Conservation (phyloP, 2,113 vertebrate species). For the Hippotragus niger region DNA sequence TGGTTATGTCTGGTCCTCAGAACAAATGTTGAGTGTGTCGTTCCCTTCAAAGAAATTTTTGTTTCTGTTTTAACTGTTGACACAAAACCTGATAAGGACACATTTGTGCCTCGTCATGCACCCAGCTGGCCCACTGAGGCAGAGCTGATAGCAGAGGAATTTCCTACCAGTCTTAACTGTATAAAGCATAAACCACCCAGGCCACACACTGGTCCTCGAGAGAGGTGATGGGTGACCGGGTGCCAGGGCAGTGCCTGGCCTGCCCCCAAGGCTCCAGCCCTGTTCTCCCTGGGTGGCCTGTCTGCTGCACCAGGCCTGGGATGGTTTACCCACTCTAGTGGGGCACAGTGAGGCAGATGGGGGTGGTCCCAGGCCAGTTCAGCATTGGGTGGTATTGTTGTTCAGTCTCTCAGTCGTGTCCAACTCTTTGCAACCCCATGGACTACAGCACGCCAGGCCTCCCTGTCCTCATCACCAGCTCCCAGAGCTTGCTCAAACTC, state of each 20-base stretch:
- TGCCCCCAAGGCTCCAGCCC: neutral
- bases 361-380: neutral
- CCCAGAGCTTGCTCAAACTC: neutral
- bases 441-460: neutral
- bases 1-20: neutral
- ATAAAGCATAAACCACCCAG: neutral
- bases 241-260: neutral
- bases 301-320: neutral
- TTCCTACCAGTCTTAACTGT: neutral
- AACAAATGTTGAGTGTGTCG: neutral
- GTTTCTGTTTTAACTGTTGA: neutral
- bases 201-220: neutral
- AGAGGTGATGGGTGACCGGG: no score
- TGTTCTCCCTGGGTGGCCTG: neutral
- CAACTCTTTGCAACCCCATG: neutral
- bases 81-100: neutral
- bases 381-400: neutral
- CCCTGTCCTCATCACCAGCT: neutral
- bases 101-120: accelerated
- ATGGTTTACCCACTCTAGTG: accelerated
- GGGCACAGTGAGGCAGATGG: neutral
- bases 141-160: neutral
- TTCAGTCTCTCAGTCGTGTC: neutral
- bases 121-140: neutral
- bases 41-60: neutral